Percentiles rank a stretch among this genome's conserved stretches.
Conservation (phyloP, 2,888 invertebrate genomes). For the Micoletzkya japonica region DNA sequence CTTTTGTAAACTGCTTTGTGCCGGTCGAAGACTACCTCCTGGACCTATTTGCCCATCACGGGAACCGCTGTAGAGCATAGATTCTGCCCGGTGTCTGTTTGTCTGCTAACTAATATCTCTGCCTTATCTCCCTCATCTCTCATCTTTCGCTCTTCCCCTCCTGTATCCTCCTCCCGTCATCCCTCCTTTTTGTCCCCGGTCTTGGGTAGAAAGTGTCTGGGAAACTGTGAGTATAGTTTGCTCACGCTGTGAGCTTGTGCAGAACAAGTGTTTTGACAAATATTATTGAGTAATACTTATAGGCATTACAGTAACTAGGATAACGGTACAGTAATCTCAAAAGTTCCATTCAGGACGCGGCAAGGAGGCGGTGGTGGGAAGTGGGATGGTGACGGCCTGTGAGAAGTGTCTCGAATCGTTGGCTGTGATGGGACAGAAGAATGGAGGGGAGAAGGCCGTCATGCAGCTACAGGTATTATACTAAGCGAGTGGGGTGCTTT, state of each 20-base stretch:
- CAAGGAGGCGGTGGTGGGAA: conserved; percentile 46
- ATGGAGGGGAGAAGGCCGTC: conserved; percentile 9
- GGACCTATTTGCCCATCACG: too few relatives aligned
- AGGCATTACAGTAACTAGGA: too few relatives aligned
- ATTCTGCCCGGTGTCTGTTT: too few relatives aligned
- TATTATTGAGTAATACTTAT: too few relatives aligned
- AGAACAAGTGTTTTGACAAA: too few relatives aligned
- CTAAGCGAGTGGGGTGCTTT: not conserved
- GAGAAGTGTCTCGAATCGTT: conserved; percentile 38
- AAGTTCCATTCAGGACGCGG: conserved; percentile 53
- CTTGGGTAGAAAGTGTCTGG: too few relatives aligned
- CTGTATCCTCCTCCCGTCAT: not conserved
- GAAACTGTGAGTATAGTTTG: too few relatives aligned
- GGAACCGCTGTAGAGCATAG: too few relatives aligned
- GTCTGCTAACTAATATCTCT: not conserved
- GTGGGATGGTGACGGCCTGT: conserved; percentile 48
- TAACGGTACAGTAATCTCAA: too few relatives aligned
- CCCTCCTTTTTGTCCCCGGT: not conserved
- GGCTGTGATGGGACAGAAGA: conserved; percentile 14
- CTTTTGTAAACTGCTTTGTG: too few relatives aligned
- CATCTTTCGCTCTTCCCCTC: not conserved
- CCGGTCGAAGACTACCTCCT: too few relatives aligned
- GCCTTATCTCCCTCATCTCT: not conserved
- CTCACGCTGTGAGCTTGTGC: too few relatives aligned
- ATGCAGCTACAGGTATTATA: conserved; percentile 19